Evolutionary conservation across 2,113 vertebrate genomes (phyloP).

Genomic region (Microcebus ravelobensis): DNA sequence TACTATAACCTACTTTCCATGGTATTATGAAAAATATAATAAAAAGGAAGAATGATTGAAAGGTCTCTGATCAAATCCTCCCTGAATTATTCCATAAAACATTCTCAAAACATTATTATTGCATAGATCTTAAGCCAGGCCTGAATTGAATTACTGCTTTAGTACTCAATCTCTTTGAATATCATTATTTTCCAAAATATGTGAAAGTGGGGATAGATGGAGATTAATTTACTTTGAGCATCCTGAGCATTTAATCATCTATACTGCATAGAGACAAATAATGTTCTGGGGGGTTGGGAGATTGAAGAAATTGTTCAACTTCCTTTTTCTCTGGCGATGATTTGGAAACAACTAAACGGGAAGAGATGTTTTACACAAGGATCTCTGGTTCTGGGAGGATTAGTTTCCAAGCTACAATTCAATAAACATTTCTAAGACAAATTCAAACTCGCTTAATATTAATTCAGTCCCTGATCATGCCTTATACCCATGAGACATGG

Average conservation of each 20-base stretch:
- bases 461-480: not conserved
- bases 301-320: not conserved
- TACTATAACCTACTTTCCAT: constrained; percentile 45
- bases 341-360: constrained; percentile 7
- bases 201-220: not conserved
- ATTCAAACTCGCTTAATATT: constrained; percentile 17
- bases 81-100: constrained; percentile 48
- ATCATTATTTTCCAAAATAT: constrained; percentile 48
- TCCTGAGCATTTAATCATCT: constrained; percentile 43
- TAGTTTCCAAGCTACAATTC: constrained; percentile 32
- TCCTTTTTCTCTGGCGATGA: not conserved
- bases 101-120: not conserved
- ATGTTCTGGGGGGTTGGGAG: not conserved
- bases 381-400: constrained; percentile 14
- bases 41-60: constrained; percentile 68
- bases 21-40: constrained; percentile 38
- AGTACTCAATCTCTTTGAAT: constrained; percentile 26
- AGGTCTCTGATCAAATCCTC: constrained; percentile 48
- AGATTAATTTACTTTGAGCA: constrained; percentile 56
- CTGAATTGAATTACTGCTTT: constrained; percentile 47
- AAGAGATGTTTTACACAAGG: constrained; percentile 40
- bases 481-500: not conserved
- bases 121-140: constrained; percentile 26
- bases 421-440: constrained; percentile 44
- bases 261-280: not conserved